Evolutionary conservation across 2,113 vertebrate genomes (phyloP).

Genomic region (Platysteira castanea): DNA sequence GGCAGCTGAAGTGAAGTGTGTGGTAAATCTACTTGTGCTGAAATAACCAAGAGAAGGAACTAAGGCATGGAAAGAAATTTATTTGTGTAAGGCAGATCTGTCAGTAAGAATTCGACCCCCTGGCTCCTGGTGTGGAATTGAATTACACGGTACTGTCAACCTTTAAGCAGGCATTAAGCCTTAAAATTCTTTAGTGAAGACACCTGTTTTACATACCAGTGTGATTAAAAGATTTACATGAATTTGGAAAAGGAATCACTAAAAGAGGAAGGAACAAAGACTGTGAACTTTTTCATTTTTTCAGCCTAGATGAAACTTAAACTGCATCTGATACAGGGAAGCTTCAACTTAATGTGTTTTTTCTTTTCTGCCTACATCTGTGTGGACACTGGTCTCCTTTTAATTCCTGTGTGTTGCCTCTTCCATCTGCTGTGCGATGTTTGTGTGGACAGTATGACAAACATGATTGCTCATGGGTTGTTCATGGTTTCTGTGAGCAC

Average conservation of each 20-base stretch:
- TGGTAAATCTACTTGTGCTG: background rate
- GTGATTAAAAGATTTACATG: background rate
- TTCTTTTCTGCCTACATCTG: background rate
- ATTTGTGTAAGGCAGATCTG: background rate
- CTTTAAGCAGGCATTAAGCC: background rate
- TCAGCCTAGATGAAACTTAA: background rate
- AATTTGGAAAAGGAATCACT: background rate
- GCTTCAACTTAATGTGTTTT: background rate
- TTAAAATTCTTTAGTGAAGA: background rate
- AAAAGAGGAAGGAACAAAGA: background rate
- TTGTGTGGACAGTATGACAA: background rate
- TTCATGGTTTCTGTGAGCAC: background rate
- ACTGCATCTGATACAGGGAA: background rate
- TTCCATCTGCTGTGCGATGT: background rate
- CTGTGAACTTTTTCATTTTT: background rate
- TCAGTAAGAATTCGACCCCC: background rate
- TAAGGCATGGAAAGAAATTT: background rate
- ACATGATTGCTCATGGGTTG: background rate
- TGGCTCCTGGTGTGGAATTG: background rate
- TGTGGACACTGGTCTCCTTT: background rate
- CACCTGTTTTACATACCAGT: background rate
- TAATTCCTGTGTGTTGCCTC: background rate
- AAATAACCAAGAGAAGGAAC: background rate
- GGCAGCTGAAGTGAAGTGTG: background rate
- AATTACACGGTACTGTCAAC: background rate